Base-by-base conservation (phyloP, 1,140 invertebrate genomes). In the Cotesia chilonis region DNA sequence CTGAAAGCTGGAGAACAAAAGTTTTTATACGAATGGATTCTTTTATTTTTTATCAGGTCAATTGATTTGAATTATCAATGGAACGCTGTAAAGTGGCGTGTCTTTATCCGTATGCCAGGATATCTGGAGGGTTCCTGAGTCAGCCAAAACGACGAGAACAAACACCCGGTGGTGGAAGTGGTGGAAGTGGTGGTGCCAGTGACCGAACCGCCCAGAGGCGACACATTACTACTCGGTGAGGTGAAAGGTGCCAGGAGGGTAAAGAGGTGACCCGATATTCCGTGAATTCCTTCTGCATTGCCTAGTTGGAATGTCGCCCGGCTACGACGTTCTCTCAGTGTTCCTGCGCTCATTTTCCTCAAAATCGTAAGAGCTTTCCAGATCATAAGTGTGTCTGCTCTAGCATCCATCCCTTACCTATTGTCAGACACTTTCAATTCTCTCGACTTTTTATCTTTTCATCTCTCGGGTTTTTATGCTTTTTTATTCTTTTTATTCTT, bases 261-360 rank as follows among this genome's bases (percentile, higher is more conserved):
- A 63, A 37, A 37, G 28, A 67, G 64, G 71, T 68, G 71, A 72
- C 71, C 65, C 64, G 71, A 72, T 72, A 72, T 72, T 68, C 71
- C 54, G 71, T 65, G 65, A 65, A 72, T 72, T 72, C 65, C 71
- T 68, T 59, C 65, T 72, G 64, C 71, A 72, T 35, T 57, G 64
- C 71, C 70, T 59, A 59, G 55, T 41, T 60, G 55, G 67, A 68
- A 68, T 68, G 12, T 37, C 36, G 37, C 60, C 41, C 60, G 28
- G 28, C 3, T 28, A 28, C 28, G 38, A 37, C 51, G 28, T 68
- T 51, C 17, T 51, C 7, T 59, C 28, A 59, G 14, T 54, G 47
- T 52, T 63, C 17, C 36, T 72, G 64, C 55, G 20, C 63, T 55
- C 51, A 68, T 68, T 54, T 41, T 55, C 2, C 12, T 68, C 35